A percentile compares a stretch with the other conserved stretches of the same genome.
These are phyloP conservation scores for Ctenopoma multispine DNA, from an alignment of 2,797 vertebrate genomes.

Conservation along the genomic window DNA sequence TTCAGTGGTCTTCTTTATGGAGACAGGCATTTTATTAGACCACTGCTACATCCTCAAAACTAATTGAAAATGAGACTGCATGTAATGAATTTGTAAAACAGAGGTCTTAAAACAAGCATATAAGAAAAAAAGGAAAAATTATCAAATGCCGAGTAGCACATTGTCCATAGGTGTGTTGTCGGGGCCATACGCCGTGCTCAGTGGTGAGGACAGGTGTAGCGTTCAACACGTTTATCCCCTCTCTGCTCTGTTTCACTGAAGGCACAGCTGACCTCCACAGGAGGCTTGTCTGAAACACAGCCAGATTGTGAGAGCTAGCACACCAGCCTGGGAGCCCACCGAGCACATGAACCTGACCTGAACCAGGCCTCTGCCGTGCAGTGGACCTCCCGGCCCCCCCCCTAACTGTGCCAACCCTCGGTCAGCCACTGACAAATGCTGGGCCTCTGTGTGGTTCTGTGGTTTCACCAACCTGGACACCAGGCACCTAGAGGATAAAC, in stretches of 20 bases:
- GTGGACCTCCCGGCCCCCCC: conserved; percentile 29
- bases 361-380: conserved; percentile 52
- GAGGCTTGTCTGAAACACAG: conserved; percentile 73
- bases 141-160: conserved; percentile 22
- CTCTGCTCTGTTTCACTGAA: conserved; percentile 55
- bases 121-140: background rate
- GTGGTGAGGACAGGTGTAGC: conserved; percentile 72
- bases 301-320: conserved; percentile 61
- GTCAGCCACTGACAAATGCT: conserved; percentile 53
- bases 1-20: conserved; percentile 62
- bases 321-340: conserved; percentile 64
- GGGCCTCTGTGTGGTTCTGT: conserved; percentile 52
- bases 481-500: conserved; percentile 68
- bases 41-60: conserved; percentile 41
- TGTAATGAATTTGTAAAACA: conserved; percentile 8
- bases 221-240: conserved; percentile 61
- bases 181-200: conserved; percentile 42
- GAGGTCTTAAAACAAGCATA: background rate
- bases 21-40: conserved; percentile 67
- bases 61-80: conserved; percentile 14
- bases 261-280: conserved; percentile 66
- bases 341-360: conserved; percentile 57
- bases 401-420: conserved; percentile 43
- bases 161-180: conserved; percentile 41
- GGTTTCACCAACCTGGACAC: conserved; percentile 59